Evolutionary conservation across 2,888 invertebrate genomes (phyloP).

Genomic region (Synergus japonicus): DNA sequence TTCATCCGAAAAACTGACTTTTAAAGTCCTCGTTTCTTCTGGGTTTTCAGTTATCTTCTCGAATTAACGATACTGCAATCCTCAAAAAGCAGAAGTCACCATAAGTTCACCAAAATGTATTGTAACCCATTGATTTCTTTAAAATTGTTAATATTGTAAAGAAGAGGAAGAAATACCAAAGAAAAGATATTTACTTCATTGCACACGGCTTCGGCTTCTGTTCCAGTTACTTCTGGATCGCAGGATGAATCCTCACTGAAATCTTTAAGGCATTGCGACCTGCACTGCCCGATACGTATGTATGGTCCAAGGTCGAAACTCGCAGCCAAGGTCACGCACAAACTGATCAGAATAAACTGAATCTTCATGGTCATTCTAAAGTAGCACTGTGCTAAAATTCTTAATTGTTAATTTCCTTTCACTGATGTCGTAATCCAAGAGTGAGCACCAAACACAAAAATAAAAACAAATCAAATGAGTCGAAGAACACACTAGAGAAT

Average conservation of each 20-base stretch:
- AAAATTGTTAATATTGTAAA: no score
- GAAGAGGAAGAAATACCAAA: neutral
- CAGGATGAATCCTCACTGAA: conserved; percentile 70
- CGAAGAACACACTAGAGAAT: conserved; percentile 20
- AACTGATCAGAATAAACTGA: conserved; percentile 60
- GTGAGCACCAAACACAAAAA: conserved; percentile 5
- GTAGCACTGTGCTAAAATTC: conserved; percentile 42
- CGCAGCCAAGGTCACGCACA: conserved; percentile 60
- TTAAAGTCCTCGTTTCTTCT: no score
- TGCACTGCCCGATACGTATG: conserved; percentile 73
- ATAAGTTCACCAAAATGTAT: no score
- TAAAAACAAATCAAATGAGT: conserved; percentile 12
- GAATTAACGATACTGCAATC: no score
- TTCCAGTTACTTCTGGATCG: conserved; percentile 45
- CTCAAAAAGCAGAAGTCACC: no score
- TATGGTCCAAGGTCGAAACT: conserved; percentile 73
- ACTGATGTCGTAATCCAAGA: conserved; percentile 33
- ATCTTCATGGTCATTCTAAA: conserved; percentile 53
- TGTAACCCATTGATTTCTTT: no score
- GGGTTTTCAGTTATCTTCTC: no score
- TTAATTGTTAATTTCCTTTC: conserved; percentile 39
- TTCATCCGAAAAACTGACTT: no score
- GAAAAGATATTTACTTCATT: conserved; percentile 15
- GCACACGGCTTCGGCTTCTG: neutral
- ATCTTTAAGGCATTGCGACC: conserved; percentile 71